Evolutionary conservation across 2,113 vertebrate species (phyloP).

Genomic region (Trachemys scripta): DNA sequence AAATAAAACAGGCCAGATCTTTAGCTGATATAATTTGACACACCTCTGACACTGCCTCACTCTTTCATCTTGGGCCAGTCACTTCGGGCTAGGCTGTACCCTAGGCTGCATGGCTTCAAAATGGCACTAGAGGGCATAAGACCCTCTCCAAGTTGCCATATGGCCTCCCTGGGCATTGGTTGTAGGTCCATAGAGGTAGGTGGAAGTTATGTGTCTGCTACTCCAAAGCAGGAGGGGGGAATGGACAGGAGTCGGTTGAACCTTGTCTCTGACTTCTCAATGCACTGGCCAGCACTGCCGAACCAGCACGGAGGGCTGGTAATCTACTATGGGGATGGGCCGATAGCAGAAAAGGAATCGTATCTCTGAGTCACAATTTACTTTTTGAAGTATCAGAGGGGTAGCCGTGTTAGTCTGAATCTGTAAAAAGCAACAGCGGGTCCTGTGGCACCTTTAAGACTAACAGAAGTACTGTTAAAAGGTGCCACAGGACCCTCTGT

Average conservation of each 20-base stretch:
- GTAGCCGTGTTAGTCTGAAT: too few species aligned
- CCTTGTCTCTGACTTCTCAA: accelerated
- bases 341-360: accelerated
- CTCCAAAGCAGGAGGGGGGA: not conserved
- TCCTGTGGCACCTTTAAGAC: too few species aligned
- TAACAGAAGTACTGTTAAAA: too few species aligned
- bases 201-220: not conserved
- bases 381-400: not conserved
- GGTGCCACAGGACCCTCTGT: too few species aligned
- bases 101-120: not conserved
- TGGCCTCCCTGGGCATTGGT: not conserved
- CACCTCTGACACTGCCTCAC: not conserved
- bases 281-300: not conserved
- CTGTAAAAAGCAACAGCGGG: too few species aligned
- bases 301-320: not conserved
- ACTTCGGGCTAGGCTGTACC: not conserved
- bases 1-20: not conserved
- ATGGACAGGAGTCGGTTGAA: not conserved
- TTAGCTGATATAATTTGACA: not conserved
- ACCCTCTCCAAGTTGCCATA: accelerated
- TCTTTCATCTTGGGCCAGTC: not conserved
- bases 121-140: not conserved
- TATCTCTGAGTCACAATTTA: not conserved
- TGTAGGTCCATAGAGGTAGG: not conserved
- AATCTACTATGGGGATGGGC: constrained; percentile 31